phyloP scores from a whole-genome alignment of 2,113 vertebrate species.

The Pampusana beccarii region DNA sequence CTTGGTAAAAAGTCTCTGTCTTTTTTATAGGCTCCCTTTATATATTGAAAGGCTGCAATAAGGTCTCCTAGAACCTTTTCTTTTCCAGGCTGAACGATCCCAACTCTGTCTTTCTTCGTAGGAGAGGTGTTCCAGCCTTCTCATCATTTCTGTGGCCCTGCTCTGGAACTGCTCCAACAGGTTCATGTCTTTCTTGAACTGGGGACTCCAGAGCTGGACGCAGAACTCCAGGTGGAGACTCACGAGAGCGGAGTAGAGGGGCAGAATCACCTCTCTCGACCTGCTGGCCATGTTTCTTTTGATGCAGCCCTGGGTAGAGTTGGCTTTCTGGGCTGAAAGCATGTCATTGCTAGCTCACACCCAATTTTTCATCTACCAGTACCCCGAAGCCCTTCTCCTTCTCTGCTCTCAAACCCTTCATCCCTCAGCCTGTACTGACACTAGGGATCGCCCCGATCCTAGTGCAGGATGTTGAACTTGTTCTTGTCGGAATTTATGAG shows the following conservation, averaged over 20 bases:
- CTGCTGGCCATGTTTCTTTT: fast-evolving
- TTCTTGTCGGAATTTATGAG: not conserved
- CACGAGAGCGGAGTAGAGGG: no score
- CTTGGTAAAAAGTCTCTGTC: not conserved
- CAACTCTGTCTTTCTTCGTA: not conserved
- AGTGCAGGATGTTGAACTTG: not conserved
- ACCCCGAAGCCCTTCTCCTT: not conserved
- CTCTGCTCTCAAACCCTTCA: not conserved
- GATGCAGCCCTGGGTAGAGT: not conserved
- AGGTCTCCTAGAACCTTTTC: not conserved
- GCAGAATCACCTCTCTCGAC: no score
- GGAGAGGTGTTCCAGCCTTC: not conserved
- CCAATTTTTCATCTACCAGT: not conserved
- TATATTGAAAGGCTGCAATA: not conserved
- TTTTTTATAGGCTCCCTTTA: not conserved
- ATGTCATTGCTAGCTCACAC: not conserved
- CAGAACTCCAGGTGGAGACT: no score
- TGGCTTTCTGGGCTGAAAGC: not conserved
- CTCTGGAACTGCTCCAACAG: no score
- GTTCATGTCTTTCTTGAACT: no score
- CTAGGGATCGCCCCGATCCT: fast-evolving
- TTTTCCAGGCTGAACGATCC: fast-evolving
- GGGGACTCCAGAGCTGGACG: no score
- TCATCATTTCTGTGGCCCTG: not conserved
- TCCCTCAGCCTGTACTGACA: not conserved